Evolutionary conservation across 2,888 invertebrate genomes (phyloP).

Genomic region (Laothoe populi): DNA sequence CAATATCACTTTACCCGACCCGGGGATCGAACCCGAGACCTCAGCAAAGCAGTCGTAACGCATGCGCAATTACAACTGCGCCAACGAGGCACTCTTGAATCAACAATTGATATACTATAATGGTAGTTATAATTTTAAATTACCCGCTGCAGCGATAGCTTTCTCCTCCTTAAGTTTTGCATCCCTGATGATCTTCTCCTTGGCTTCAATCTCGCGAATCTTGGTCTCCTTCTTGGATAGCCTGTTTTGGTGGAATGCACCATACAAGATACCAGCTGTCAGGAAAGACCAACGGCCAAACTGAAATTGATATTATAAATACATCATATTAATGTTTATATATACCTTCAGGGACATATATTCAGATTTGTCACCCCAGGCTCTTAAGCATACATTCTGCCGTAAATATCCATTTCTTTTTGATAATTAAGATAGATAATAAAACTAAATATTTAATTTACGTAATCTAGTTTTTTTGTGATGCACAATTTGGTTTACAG

Average conservation of each 20-base stretch:
- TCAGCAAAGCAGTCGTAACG: too few species aligned
- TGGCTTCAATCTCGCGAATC: constrained; percentile 87
- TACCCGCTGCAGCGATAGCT: constrained; percentile 85
- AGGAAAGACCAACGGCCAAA: constrained; percentile 93
- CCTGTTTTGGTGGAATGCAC: constrained; percentile 89
- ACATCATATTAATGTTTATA: not conserved
- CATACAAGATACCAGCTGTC: constrained; percentile 89
- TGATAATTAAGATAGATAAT: too few species aligned
- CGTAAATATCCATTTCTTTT: too few species aligned
- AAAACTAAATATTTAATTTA: too few species aligned
- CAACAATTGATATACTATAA: not conserved
- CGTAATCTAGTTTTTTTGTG: too few species aligned
- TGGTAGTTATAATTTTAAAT: not conserved
- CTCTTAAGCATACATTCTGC: too few species aligned
- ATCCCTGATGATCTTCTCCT: constrained; percentile 88
- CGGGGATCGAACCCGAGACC: too few species aligned
- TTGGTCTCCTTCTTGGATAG: constrained; percentile 87
- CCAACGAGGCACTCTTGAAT: too few species aligned
- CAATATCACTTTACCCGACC: too few species aligned
- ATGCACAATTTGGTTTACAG: too few species aligned
- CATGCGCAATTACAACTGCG: too few species aligned
- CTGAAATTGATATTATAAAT: constrained; percentile 79
- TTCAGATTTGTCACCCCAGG: too few species aligned
- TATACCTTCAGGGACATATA: not conserved
- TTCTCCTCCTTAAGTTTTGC: constrained; percentile 90